Evolutionary conservation across 2,888 invertebrate species (phyloP).

Genomic region (Nysson spinosus): DNA sequence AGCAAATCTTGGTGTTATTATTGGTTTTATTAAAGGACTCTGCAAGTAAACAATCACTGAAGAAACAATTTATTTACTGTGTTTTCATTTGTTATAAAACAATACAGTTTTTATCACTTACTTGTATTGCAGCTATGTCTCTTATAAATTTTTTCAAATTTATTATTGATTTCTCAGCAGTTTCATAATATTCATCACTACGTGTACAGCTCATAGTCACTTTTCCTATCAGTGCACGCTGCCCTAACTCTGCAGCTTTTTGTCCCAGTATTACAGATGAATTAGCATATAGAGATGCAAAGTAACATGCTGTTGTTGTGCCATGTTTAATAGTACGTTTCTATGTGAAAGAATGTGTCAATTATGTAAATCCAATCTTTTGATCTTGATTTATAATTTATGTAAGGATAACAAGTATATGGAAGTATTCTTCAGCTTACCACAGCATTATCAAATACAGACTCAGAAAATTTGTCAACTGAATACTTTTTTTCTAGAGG

Average conservation of each 20-base stretch:
- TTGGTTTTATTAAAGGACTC: slow-evolving; percentile 85
- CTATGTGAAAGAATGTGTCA: slow-evolving; percentile 77
- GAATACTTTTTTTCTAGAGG: slow-evolving; percentile 87
- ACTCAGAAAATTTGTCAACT: slow-evolving; percentile 83
- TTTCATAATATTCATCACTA: slow-evolving; percentile 82
- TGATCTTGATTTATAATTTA: not conserved
- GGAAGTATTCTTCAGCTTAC: slow-evolving; percentile 80
- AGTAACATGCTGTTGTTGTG: slow-evolving; percentile 94
- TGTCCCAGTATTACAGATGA: slow-evolving; percentile 86
- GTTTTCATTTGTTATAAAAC: not conserved
- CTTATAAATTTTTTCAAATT: slow-evolving; percentile 83
- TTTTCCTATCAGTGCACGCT: slow-evolving; percentile 92
- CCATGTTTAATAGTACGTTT: slow-evolving; percentile 86
- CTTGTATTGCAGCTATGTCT: slow-evolving; percentile 61
- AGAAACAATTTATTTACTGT: slow-evolving; percentile 40
- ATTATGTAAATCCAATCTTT: not conserved
- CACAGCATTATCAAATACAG: slow-evolving; percentile 87
- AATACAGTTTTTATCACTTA: not conserved
- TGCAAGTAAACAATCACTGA: too few relatives aligned
- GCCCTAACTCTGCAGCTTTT: slow-evolving; percentile 83
- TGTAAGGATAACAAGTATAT: not conserved
- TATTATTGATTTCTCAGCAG: slow-evolving; percentile 80
- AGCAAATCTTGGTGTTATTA: slow-evolving; percentile 92
- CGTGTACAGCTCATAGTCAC: slow-evolving; percentile 84
- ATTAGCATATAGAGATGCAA: slow-evolving; percentile 86